Evolutionary conservation across 2,113 vertebrate genomes (phyloP).

Genomic region (Bettongia penicillata): DNA sequence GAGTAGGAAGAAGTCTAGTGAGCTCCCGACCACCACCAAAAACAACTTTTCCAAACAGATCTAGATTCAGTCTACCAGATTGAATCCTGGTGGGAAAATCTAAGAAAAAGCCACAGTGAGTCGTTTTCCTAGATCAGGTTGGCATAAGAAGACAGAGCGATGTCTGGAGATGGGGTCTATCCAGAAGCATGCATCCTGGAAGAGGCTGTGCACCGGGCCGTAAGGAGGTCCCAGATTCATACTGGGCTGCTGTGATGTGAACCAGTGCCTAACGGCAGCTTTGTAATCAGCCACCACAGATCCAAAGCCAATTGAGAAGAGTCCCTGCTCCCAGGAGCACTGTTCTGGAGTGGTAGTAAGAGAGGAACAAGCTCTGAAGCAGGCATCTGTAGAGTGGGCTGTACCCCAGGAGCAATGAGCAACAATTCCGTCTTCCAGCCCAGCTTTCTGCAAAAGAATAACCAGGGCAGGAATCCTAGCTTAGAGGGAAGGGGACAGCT

Average conservation of each 20-base stretch:
- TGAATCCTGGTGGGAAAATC: background rate
- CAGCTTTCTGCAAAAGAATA: background rate
- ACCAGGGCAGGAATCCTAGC: background rate
- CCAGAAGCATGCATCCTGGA: background rate
- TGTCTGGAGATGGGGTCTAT: background rate
- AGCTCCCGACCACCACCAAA: background rate
- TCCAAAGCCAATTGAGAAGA: background rate
- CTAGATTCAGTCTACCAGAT: background rate
- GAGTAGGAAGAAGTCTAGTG: background rate
- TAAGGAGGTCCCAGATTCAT: background rate
- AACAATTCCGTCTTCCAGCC: background rate
- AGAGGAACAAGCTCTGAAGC: background rate
- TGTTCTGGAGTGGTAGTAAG: background rate
- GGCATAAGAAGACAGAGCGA: background rate
- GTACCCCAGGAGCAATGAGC: background rate
- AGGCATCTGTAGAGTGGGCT: background rate
- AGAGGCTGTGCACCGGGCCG: background rate
- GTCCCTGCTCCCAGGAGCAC: background rate
- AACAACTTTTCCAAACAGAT: background rate
- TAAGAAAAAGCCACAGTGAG: background rate
- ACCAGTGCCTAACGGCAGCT: background rate
- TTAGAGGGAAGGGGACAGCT: background rate
- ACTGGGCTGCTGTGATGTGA: background rate
- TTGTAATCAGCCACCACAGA: background rate
- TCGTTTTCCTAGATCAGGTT: background rate